Evolutionary conservation across 2,113 vertebrate genomes (phyloP).

Genomic region (Neopipo cinnamomea): DNA sequence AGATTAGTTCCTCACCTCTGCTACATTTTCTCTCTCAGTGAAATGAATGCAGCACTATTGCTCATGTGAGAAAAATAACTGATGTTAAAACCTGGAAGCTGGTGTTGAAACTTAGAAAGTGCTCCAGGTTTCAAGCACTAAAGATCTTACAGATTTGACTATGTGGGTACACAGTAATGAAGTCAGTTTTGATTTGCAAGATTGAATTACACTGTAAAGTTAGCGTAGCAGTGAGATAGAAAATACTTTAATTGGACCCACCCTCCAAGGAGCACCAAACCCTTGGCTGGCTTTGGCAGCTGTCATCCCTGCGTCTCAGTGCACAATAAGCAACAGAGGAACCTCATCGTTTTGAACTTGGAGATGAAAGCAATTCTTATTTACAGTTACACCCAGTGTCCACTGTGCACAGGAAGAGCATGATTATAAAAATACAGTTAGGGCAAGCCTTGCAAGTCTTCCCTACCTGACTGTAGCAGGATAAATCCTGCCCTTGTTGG

Average conservation of each 20-base stretch:
- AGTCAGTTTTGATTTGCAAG: neutral
- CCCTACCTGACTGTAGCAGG: neutral
- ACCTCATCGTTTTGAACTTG: neutral
- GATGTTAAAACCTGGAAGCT: neutral
- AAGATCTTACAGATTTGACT: neutral
- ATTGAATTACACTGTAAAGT: neutral
- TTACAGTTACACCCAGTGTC: conserved; percentile 23
- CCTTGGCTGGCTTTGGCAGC: neutral
- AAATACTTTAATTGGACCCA: neutral
- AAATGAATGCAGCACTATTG: neutral
- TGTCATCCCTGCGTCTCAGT: neutral
- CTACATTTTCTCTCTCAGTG: neutral
- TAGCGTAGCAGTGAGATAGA: neutral
- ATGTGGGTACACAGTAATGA: neutral
- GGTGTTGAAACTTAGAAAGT: neutral
- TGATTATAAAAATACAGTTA: neutral
- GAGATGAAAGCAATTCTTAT: neutral
- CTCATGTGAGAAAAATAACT: neutral
- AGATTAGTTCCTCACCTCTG: neutral
- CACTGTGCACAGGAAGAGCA: neutral
- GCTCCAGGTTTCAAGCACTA: neutral
- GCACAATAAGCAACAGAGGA: neutral
- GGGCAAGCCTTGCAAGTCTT: neutral
- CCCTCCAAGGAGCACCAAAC: neutral
- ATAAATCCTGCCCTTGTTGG: neutral